These are phyloP conservation scores for Drosophila parabipectinata DNA, from an alignment of 1,140 invertebrate species.

Conservation along the genomic window DNA sequence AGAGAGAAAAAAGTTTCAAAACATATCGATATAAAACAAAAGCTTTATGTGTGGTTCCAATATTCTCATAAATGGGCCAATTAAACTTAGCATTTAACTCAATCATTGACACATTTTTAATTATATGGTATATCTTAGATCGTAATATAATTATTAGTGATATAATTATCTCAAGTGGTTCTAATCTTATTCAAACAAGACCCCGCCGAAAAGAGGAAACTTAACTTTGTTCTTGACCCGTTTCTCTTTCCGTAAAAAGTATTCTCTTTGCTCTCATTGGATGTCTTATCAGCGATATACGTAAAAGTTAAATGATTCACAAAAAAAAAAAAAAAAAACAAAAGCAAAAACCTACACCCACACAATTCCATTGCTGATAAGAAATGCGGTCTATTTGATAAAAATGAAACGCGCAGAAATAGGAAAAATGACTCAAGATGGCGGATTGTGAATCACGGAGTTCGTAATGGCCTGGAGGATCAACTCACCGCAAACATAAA, in stretches of 20 bases:
- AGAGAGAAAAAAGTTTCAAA: slow-evolving; percentile 1
- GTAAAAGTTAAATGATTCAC: slow-evolving; percentile 42
- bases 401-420: slow-evolving; percentile 18
- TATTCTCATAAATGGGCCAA: not conserved
- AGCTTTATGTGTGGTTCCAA: too few species aligned
- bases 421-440: slow-evolving; percentile 49
- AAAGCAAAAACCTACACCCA: slow-evolving; percentile 6
- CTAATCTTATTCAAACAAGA: slow-evolving; percentile 11
- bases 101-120: not conserved
- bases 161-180: not conserved
- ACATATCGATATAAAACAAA: not conserved
- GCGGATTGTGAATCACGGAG: slow-evolving; percentile 31
- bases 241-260: slow-evolving; percentile 16
- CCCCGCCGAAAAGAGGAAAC: slow-evolving; percentile 1
- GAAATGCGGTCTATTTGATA: slow-evolving; percentile 21
- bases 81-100: not conserved
- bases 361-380: slow-evolving; percentile 32
- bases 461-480: slow-evolving; percentile 21
- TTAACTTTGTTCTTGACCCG: slow-evolving; percentile 24
- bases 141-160: not conserved
- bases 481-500: slow-evolving; percentile 93
- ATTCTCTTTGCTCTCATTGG: slow-evolving; percentile 4
- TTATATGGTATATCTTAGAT: not conserved
- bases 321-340: slow-evolving; percentile 4
- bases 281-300: slow-evolving; percentile 17